Conservation (phyloP, 2,113 vertebrate species). For the Notarius lentiginosus region DNA sequence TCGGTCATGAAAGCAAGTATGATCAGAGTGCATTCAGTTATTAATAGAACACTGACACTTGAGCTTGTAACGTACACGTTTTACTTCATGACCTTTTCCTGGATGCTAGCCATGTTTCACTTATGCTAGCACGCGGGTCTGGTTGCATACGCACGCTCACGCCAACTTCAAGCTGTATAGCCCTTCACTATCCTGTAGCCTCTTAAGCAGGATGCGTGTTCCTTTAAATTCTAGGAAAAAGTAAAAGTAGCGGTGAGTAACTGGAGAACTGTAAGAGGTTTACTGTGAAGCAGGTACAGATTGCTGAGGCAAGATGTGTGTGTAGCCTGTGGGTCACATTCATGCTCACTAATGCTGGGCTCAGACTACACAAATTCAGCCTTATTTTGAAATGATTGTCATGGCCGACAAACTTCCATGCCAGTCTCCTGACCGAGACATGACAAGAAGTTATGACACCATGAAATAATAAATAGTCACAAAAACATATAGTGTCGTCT, state of each 20-base stretch:
- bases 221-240: conserved; percentile 1
- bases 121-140: neutral
- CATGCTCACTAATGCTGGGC: neutral
- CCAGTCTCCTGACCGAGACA: too few relatives aligned
- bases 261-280: neutral
- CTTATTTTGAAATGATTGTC: too few relatives aligned
- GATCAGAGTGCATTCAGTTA: conserved; percentile 23
- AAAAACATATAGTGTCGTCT: too few relatives aligned
- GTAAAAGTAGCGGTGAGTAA: neutral
- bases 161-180: neutral
- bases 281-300: neutral
- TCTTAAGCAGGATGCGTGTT: neutral
- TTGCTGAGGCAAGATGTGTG: neutral
- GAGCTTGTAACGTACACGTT: conserved; percentile 5
- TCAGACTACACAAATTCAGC: too few relatives aligned
- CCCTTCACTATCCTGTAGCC: neutral
- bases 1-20: conserved; percentile 25
- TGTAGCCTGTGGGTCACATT: neutral
- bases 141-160: conserved; percentile 1
- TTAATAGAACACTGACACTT: conserved; percentile 50
- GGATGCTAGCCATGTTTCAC: neutral
- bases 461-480: too few relatives aligned
- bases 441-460: too few relatives aligned
- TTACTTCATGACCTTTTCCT: conserved; percentile 27
- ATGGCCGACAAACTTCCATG: too few relatives aligned